Conservation (phyloP, 2,113 vertebrate species). For the Chascanopsetta lugubris region DNA sequence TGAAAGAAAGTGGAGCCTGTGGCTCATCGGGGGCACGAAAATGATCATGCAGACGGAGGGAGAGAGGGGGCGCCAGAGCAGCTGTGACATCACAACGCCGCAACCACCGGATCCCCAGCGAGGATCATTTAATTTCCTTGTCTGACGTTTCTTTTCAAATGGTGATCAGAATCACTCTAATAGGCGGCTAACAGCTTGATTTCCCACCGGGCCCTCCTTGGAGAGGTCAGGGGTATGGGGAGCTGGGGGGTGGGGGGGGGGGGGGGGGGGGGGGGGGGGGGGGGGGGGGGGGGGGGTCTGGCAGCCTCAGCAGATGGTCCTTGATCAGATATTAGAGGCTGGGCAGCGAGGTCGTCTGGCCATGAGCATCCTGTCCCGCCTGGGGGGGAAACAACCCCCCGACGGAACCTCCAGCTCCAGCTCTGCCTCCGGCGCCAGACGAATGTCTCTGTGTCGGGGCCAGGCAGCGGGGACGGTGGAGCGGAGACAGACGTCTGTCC, state of each 20-base stretch:
- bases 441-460: constrained; percentile 51
- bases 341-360: constrained; percentile 70
- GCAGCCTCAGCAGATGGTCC: constrained; percentile 80
- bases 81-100: constrained; percentile 4
- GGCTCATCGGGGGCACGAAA: not conserved
- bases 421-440: constrained; percentile 48
- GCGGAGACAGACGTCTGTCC: constrained; percentile 52
- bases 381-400: constrained; percentile 53
- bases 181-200: constrained; percentile 73
- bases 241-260: constrained; percentile 47
- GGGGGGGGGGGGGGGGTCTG: constrained; percentile 39
- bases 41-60: not conserved
- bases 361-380: constrained; percentile 61
- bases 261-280: constrained; percentile 59
- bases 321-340: constrained; percentile 80
- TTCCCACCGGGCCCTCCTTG: constrained; percentile 74
- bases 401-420: constrained; percentile 47
- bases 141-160: constrained; percentile 62
- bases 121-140: constrained; percentile 64
- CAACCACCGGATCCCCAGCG: constrained; percentile 45
- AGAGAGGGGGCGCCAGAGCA: not conserved
- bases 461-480: constrained; percentile 53
- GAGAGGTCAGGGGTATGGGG: constrained; percentile 77
- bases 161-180: constrained; percentile 72
- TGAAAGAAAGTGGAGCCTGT: not conserved